Evolutionary conservation across 1,140 invertebrate species (phyloP).

Genomic region (Bathynomus jamesi): DNA sequence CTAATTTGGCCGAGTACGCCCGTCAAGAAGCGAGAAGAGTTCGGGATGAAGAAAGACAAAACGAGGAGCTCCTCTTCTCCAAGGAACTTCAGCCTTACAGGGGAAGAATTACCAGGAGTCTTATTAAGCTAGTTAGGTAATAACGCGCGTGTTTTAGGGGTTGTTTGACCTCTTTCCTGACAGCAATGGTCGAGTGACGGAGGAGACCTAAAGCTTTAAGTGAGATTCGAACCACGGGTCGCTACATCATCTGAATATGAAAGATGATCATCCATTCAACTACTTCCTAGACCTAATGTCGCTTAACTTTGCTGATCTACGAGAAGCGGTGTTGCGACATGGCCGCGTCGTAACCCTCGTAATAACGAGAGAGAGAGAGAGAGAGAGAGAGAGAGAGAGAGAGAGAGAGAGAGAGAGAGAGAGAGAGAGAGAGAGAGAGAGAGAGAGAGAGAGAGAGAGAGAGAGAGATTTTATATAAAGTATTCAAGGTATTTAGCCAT

Average conservation of each 20-base stretch:
- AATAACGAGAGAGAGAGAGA: neutral
- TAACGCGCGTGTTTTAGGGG: neutral
- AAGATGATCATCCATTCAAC: no score
- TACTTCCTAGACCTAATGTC: no score
- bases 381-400: neutral
- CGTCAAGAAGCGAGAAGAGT: slow-evolving; percentile 77
- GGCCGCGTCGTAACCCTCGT: no score
- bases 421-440: slow-evolving; percentile 7
- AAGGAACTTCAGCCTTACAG: slow-evolving; percentile 42
- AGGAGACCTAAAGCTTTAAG: no score
- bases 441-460: neutral
- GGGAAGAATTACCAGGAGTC: slow-evolving; percentile 38
- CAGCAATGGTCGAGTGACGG: no score
- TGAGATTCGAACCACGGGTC: no score
- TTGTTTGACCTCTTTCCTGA: no score
- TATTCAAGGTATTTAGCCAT: neutral
- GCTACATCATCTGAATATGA: no score
- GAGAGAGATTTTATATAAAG: neutral
- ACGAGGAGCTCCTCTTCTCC: slow-evolving; percentile 34
- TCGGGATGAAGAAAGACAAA: slow-evolving; percentile 54
- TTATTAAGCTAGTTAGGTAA: slow-evolving; percentile 31
- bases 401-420: slow-evolving; percentile 12
- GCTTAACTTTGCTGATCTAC: no score
- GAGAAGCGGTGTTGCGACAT: no score
- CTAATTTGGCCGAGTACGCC: slow-evolving; percentile 86